Evolutionary conservation across 2,113 vertebrate species (phyloP).

Genomic region (Ptychochromis oligacanthus): DNA sequence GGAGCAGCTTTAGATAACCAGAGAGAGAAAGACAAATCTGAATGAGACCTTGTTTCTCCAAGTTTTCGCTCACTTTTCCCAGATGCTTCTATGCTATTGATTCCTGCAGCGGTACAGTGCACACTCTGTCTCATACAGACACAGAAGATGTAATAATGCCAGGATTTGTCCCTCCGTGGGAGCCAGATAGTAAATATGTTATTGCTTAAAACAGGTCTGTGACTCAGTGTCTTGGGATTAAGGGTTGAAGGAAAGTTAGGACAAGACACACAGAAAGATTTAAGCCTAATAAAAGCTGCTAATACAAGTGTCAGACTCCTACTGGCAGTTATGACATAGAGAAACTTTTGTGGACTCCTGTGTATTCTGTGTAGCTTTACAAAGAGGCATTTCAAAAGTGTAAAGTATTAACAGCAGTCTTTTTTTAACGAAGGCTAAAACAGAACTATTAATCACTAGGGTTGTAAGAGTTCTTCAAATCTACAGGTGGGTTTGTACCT

Average conservation of each 20-base stretch:
- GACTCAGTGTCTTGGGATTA: slow-evolving; percentile 38
- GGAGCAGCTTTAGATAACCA: slow-evolving; percentile 52
- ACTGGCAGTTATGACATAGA: neutral
- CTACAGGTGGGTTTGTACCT: too few species aligned
- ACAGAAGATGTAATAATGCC: slow-evolving; percentile 44
- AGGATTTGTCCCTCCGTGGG: slow-evolving; percentile 54
- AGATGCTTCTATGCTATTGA: slow-evolving; percentile 11
- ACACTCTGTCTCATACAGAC: slow-evolving; percentile 51
- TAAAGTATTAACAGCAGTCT: neutral
- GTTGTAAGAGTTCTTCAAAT: too few species aligned
- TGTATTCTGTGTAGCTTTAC: neutral
- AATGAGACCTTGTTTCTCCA: slow-evolving; percentile 62
- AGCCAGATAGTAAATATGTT: slow-evolving; percentile 62
- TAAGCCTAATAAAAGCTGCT: neutral
- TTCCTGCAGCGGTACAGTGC: slow-evolving; percentile 30
- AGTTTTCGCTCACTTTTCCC: slow-evolving; percentile 24
- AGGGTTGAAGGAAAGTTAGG: slow-evolving; percentile 5
- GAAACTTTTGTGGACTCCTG: neutral
- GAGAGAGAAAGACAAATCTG: slow-evolving; percentile 14
- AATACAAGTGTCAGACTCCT: neutral
- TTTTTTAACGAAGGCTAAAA: neutral
- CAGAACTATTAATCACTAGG: neutral
- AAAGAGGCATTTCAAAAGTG: neutral
- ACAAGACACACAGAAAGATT: neutral
- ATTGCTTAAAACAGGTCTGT: slow-evolving; percentile 45